These are phyloP conservation scores for Erpetoichthys calabaricus DNA, from an alignment of 2,797 vertebrate genomes.

Conservation along the genomic window DNA sequence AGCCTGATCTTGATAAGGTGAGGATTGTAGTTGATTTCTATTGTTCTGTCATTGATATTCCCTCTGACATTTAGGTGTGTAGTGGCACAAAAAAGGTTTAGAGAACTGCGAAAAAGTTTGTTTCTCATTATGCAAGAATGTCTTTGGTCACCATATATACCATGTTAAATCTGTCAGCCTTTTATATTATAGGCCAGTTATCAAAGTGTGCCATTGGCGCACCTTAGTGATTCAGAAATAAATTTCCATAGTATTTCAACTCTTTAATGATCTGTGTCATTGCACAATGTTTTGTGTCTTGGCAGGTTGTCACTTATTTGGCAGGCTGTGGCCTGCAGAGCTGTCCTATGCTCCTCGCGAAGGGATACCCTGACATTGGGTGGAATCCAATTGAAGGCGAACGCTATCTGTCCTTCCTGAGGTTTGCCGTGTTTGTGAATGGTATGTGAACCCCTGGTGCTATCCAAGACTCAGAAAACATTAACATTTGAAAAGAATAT, in stretches of 20 bases:
- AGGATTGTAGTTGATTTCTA: not conserved
- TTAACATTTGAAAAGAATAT: too few relatives aligned
- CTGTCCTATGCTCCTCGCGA: conserved; percentile 80
- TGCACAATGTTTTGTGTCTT: conserved; percentile 3
- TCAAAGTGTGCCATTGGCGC: too few relatives aligned
- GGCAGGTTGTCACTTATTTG: conserved; percentile 88
- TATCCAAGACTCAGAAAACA: too few relatives aligned
- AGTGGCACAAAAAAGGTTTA: too few relatives aligned
- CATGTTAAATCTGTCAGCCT: too few relatives aligned
- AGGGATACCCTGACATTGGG: conserved; percentile 88
- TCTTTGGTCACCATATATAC: too few relatives aligned
- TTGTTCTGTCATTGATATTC: not conserved
- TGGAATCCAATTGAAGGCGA: conserved; percentile 99
- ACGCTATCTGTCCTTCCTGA: conserved; percentile 88
- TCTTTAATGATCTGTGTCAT: too few relatives aligned
- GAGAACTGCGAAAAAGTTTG: too few relatives aligned
- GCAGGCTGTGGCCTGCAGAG: conserved; percentile 93
- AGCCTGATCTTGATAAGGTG: conserved; percentile 93
- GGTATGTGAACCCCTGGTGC: conserved; percentile 45
- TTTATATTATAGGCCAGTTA: too few relatives aligned
- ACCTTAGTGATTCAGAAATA: too few relatives aligned
- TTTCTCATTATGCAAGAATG: too few relatives aligned
- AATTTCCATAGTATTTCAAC: too few relatives aligned
- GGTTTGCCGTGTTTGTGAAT: conserved; percentile 95
- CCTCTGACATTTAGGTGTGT: not conserved